Percentiles rank a stretch among this genome's conserved stretches.
Evolutionary conservation across 1,140 invertebrate species (phyloP).

Genomic region (Calephelis nemesis): DNA sequence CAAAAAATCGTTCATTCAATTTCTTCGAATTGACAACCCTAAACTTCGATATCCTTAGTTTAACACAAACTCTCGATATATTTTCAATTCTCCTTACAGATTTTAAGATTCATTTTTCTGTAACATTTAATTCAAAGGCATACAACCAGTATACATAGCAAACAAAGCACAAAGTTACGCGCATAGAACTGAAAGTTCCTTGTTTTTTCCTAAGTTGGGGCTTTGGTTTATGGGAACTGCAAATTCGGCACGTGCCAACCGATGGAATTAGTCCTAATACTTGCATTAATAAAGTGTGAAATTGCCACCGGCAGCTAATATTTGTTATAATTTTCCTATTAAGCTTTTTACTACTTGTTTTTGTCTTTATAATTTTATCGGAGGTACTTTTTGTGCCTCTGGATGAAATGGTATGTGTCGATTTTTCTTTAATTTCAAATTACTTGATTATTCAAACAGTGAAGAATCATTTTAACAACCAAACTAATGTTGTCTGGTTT

Average conservation of each 20-base stretch:
- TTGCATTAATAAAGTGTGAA: constrained; percentile 79
- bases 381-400: no score
- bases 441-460: no score
- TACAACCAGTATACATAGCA: not conserved
- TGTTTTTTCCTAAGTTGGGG: constrained; percentile 29
- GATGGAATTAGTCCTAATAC: constrained; percentile 76
- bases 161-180: not conserved
- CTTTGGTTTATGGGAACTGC: constrained; percentile 67
- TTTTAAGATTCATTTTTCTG: not conserved
- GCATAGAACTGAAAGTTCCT: constrained; percentile 43
- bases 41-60: not conserved
- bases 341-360: constrained; percentile 43
- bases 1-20: no score
- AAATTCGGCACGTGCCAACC: constrained; percentile 73
- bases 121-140: not conserved
- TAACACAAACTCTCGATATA: not conserved
- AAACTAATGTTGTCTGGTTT: no score
- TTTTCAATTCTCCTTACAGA: not conserved
- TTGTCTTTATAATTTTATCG: not conserved
- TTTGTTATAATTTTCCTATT: constrained; percentile 75
- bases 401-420: no score
- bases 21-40: not conserved
- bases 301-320: constrained; percentile 66
- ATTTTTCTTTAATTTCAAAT: no score
- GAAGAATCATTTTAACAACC: no score